phyloP scores from a whole-genome alignment of 2,113 vertebrate genomes.

The Clarias macrocephalus region DNA sequence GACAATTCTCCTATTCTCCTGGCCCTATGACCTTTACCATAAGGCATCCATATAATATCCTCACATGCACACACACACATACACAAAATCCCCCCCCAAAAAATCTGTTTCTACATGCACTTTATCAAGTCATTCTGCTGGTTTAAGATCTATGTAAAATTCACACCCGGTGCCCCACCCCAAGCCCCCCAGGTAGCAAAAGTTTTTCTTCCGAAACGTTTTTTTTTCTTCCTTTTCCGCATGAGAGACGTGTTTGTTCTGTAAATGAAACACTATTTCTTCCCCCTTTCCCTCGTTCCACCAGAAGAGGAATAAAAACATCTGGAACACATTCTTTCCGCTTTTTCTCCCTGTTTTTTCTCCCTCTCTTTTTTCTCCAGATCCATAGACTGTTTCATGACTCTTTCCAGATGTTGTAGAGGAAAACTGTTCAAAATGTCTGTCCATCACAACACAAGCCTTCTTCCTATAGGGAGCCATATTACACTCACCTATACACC shows the following conservation, averaged over 20 bases:
- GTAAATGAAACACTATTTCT: conserved; percentile 64
- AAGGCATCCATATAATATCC: conserved; percentile 34
- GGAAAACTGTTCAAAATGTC: not conserved
- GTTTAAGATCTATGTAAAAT: conserved; percentile 39
- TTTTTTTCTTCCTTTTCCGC: conserved; percentile 53
- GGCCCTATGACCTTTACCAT: conserved; percentile 53
- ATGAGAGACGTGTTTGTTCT: conserved; percentile 55
- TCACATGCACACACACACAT: conserved; percentile 48
- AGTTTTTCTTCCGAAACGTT: not conserved
- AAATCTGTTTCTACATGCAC: conserved; percentile 31
- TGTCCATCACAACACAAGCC: not conserved
- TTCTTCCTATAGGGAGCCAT: not conserved
- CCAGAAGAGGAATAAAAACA: conserved; percentile 72
- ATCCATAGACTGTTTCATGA: conserved; percentile 17
- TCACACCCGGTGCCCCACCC: not conserved
- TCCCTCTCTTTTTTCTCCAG: conserved; percentile 3
- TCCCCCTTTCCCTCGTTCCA: conserved; percentile 63
- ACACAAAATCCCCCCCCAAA: not conserved
- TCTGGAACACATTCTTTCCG: conserved; percentile 77
- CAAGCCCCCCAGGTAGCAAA: conserved; percentile 42
- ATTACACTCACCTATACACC: not conserved
- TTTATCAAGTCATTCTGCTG: not conserved
- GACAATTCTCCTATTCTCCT: not conserved
- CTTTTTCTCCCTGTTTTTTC: conserved; percentile 52
- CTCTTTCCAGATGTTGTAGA: conserved; percentile 21